Conservation (phyloP, 2,888 invertebrate species). For the Aphodius granarius region DNA sequence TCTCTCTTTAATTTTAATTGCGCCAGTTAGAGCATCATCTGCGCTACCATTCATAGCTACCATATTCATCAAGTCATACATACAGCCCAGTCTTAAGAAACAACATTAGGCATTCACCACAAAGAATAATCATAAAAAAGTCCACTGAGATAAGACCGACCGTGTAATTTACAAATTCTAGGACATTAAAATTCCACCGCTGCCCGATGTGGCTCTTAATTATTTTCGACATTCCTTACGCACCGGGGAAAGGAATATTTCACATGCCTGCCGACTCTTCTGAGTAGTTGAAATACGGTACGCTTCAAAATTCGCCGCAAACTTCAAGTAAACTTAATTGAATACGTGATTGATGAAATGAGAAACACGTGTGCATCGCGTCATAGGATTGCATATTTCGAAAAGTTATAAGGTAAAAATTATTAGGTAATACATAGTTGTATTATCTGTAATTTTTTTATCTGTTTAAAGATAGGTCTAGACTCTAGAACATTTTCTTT, state of each 20-base stretch:
- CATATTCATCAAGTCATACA: neutral
- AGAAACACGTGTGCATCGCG: neutral
- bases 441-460: no score
- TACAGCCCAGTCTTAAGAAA: neutral
- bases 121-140: neutral
- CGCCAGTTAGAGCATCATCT: neutral
- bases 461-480: no score
- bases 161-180: neutral
- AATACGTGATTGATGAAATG: neutral
- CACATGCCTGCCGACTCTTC: neutral
- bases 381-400: no score
- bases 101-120: neutral
- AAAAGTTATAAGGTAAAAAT: no score
- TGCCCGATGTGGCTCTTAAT: neutral
- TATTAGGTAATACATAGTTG: no score
- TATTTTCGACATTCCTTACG: neutral
- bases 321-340: neutral
- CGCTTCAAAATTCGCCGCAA: neutral
- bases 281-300: no score
- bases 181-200: neutral
- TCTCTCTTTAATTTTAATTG: neutral
- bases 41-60: neutral
- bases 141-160: neutral
- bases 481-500: no score
- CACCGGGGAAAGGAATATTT: neutral